phyloP scores from a whole-genome alignment of 2,797 vertebrate genomes.

The Acanthornis magna region DNA sequence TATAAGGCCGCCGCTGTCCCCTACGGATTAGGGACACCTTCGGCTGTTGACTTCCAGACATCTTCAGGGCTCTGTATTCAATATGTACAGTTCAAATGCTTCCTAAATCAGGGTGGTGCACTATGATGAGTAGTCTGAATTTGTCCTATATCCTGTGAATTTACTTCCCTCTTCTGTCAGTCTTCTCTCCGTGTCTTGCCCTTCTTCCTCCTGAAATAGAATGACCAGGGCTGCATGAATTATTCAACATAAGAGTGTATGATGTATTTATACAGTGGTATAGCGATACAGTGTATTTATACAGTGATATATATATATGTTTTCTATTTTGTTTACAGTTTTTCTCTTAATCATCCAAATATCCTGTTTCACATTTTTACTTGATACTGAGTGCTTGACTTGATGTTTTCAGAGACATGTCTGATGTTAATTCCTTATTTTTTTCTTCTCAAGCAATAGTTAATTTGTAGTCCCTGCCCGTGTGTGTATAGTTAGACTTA shows the following conservation, averaged over 20 bases:
- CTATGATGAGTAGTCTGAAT: slow-evolving; percentile 36
- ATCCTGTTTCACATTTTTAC: slow-evolving; percentile 22
- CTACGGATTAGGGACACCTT: background rate
- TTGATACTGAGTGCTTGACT: slow-evolving; percentile 23
- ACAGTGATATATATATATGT: slow-evolving; percentile 53
- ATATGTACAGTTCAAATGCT: slow-evolving; percentile 33
- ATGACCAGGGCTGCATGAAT: slow-evolving; percentile 62
- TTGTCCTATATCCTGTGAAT: slow-evolving; percentile 50
- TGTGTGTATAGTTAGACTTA: slow-evolving; percentile 4
- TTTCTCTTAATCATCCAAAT: slow-evolving; percentile 43
- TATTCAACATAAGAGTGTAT: slow-evolving; percentile 62
- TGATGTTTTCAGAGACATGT: slow-evolving; percentile 21
- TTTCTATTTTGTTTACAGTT: slow-evolving; percentile 66
- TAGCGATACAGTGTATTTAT: slow-evolving; percentile 59
- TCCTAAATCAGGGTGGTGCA: background rate
- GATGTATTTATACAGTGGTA: slow-evolving; percentile 63
- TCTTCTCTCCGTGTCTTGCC: slow-evolving; percentile 39
- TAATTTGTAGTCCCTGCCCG: background rate
- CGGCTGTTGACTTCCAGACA: background rate
- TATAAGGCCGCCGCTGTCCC: background rate
- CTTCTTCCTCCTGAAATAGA: slow-evolving; percentile 51
- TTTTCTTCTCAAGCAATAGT: slow-evolving; percentile 31
- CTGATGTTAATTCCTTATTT: background rate
- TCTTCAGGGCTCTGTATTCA: slow-evolving; percentile 2
- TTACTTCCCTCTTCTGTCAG: slow-evolving; percentile 31